Evolutionary conservation across 2,888 invertebrate genomes (phyloP).

Genomic region (Nemoura dubitans): DNA sequence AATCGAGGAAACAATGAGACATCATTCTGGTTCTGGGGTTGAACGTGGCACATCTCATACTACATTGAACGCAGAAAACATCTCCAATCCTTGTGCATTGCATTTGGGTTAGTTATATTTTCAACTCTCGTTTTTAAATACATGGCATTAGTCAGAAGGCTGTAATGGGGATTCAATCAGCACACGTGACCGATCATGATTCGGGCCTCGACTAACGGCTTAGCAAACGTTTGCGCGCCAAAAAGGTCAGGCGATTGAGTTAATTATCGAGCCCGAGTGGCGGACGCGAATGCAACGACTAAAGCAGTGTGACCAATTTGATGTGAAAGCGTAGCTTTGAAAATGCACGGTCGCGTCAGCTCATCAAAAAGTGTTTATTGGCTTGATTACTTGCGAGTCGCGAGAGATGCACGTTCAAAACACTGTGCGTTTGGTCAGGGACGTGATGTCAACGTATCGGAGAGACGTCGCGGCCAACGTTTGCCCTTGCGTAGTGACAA

Average conservation of each 20-base stretch:
- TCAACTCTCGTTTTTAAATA: no score
- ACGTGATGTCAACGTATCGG: slow-evolving; percentile 32
- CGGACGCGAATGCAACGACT: not conserved
- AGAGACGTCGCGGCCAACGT: not conserved
- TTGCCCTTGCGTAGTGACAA: slow-evolving; percentile 1
- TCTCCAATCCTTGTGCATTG: no score
- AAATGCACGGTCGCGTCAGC: not conserved
- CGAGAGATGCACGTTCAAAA: not conserved
- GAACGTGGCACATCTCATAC: no score
- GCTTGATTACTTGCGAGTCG: not conserved
- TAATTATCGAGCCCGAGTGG: not conserved
- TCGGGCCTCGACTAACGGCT: not conserved
- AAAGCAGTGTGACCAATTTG: not conserved
- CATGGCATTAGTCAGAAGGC: no score
- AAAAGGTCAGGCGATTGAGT: not conserved
- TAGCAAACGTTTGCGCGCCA: not conserved
- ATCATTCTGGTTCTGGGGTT: no score
- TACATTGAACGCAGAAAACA: no score
- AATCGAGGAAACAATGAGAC: not conserved
- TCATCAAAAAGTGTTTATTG: slow-evolving; percentile 7
- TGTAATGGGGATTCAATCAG: not conserved
- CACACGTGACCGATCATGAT: not conserved
- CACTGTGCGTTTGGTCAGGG: slow-evolving; percentile 14
- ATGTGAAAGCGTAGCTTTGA: not conserved
- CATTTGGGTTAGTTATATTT: no score